Percentiles rank a stretch among this genome's conserved stretches.
These are phyloP conservation scores for Apis mellifera DNA, from an alignment of 1,140 invertebrate species.

Conservation along the genomic window Amel_HAv3.1 CM009935.2:170001-170500, in stretches of 20 bases:
- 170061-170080: too few relatives aligned
- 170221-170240: background rate
- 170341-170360: too few relatives aligned
- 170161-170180: too few relatives aligned
- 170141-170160: background rate
- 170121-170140: background rate
- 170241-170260: background rate
- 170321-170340: too few relatives aligned
- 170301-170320: background rate
- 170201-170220: background rate
- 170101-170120: background rate
- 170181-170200: conserved; percentile 4
- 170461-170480: background rate
- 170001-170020: background rate
- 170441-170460: background rate
- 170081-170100: background rate
- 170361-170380: background rate
- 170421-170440: background rate
- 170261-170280: conserved; percentile 13
- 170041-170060: background rate
- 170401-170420: background rate
- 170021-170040: too few relatives aligned
- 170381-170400: background rate
- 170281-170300: background rate
- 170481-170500: background rate